Percentiles rank a stretch among this genome's conserved stretches.
These are phyloP conservation scores for Eupithecia centaureata DNA, from an alignment of 2,888 invertebrate species.

Conservation along the genomic window DNA sequence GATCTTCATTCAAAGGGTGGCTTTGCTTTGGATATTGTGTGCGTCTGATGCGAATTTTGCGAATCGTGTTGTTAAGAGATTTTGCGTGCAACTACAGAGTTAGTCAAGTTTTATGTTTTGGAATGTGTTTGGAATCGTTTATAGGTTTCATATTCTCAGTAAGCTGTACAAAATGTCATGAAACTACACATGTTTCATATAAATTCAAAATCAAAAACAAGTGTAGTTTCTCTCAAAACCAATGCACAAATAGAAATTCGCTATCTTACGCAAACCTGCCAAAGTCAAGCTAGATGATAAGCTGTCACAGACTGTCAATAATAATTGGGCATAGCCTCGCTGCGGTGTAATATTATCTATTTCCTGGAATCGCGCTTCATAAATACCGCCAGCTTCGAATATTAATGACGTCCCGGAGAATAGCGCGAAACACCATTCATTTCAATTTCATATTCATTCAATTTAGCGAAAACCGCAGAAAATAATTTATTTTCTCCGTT, in stretches of 20 bases:
- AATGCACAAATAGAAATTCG: background rate
- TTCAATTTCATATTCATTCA: slow-evolving; percentile 20
- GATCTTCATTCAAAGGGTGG: slow-evolving; percentile 7
- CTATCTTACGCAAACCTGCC: background rate
- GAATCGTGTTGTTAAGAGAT: background rate
- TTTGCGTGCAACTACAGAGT: background rate
- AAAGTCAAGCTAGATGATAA: slow-evolving; percentile 1
- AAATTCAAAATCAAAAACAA: background rate
- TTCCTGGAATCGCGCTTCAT: background rate
- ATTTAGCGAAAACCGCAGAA: slow-evolving; percentile 23
- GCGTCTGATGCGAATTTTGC: background rate
- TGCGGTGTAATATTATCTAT: background rate
- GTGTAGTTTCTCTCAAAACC: background rate
- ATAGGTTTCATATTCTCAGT: background rate
- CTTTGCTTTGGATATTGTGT: background rate
- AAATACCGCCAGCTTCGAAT: slow-evolving; percentile 4
- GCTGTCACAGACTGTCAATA: slow-evolving; percentile 1
- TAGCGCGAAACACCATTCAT: slow-evolving; percentile 17
- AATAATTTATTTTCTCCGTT: slow-evolving; percentile 28
- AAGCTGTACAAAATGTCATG: background rate
- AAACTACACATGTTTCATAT: background rate
- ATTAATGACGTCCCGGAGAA: slow-evolving; percentile 2
- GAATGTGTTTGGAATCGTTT: background rate
- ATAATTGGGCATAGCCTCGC: slow-evolving; percentile 12
- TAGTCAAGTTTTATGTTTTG: background rate